A percentile compares a stretch with the other conserved stretches of the same genome.
phyloP scores from a whole-genome alignment of 2,113 vertebrate species.

The Formicarius rufipectus region DNA sequence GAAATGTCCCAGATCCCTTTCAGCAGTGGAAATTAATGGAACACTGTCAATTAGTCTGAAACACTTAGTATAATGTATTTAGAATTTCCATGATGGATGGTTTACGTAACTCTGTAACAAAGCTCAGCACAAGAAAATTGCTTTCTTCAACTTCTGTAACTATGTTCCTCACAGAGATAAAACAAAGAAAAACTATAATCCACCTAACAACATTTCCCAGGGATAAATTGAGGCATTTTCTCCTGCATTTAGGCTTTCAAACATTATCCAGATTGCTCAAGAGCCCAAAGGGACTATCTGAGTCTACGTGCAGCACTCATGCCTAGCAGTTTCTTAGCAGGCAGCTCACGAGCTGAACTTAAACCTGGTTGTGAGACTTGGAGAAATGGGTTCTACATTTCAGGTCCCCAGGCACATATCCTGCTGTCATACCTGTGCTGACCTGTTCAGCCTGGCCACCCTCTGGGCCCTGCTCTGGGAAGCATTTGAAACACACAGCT shows the following conservation, averaged over 20 bases:
- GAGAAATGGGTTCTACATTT: not conserved
- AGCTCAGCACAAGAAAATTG: not conserved
- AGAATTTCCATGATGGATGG: slow-evolving; percentile 5
- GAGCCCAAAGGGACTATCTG: not conserved
- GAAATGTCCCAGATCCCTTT: slow-evolving; percentile 10
- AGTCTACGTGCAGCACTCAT: not conserved
- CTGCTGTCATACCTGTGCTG: not conserved
- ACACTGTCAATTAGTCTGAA: slow-evolving; percentile 31
- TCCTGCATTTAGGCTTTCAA: not conserved
- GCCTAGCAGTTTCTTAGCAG: not conserved
- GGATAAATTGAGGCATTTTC: not conserved
- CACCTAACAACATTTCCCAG: not conserved
- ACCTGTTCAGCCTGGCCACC: not conserved
- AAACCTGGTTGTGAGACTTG: not conserved
- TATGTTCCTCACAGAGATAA: not conserved
- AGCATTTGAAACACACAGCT: not conserved
- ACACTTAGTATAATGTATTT: slow-evolving; percentile 8
- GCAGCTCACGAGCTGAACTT: not conserved
- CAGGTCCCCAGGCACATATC: fast-evolving
- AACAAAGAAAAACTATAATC: not conserved
- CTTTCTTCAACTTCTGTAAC: not conserved
- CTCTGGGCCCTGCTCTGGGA: not conserved
- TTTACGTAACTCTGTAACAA: not conserved
- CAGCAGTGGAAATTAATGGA: slow-evolving; percentile 31
- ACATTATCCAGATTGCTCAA: not conserved